A percentile compares a stretch with the other conserved stretches of the same genome.
These are phyloP conservation scores for Bombus confusus DNA, from an alignment of 1,140 invertebrate species.

Conservation along the genomic window DNA sequence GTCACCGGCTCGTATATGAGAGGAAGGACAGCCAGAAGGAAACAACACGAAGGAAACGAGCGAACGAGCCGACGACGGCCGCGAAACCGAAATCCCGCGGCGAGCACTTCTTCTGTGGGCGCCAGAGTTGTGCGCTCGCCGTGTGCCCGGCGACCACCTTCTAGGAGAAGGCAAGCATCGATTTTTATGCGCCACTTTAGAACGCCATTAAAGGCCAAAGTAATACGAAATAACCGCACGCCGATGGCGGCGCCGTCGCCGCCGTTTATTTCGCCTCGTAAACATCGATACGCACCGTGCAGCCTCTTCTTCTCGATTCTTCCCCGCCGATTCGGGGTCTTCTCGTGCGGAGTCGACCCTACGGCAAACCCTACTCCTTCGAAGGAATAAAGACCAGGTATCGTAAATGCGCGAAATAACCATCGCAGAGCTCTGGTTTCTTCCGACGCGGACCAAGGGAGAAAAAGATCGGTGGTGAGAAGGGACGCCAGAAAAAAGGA, in stretches of 20 bases:
- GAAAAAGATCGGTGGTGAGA: constrained; percentile 51
- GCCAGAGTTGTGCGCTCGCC: constrained; percentile 23
- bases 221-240: constrained; percentile 78
- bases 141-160: constrained; percentile 58
- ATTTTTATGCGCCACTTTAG: constrained; percentile 79
- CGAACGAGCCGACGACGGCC: not conserved
- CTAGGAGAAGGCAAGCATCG: constrained; percentile 51
- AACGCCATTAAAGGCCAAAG: constrained; percentile 76
- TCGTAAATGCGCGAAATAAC: constrained; percentile 67
- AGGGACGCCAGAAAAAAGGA: not conserved
- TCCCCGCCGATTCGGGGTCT: not conserved
- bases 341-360: not conserved
- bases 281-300: constrained; percentile 74
- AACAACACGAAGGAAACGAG: not conserved
- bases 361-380: not conserved
- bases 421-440: constrained; percentile 26
- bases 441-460: too few species aligned
- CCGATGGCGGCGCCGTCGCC: constrained; percentile 61
- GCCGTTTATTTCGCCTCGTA: constrained; percentile 79
- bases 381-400: constrained; percentile 58
- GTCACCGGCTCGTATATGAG: not conserved
- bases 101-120: constrained; percentile 62
- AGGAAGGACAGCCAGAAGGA: not conserved
- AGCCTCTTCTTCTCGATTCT: constrained; percentile 20
- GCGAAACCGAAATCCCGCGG: constrained; percentile 62